phyloP scores from a whole-genome alignment of 2,113 vertebrate genomes.

The Neoarius graeffei region DNA sequence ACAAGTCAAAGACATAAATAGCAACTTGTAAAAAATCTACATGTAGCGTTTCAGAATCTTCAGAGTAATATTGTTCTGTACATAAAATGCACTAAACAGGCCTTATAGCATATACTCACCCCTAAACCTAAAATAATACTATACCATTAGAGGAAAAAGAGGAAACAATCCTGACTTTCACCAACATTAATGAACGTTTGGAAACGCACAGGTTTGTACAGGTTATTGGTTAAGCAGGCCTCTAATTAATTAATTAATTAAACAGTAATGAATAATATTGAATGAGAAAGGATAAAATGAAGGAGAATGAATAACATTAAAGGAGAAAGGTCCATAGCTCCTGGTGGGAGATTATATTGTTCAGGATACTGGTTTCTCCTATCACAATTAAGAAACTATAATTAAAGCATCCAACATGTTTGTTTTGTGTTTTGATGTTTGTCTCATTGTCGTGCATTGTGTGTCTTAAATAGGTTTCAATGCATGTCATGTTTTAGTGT shows the following conservation, averaged over 20 bases:
- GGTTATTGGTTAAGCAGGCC: background rate
- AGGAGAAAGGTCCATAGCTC: background rate
- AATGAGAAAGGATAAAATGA: background rate
- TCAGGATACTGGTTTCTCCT: background rate
- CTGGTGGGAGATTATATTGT: background rate
- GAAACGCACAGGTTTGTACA: background rate
- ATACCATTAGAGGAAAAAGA: background rate
- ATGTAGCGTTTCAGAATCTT: slow-evolving; percentile 8
- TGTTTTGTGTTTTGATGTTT: slow-evolving; percentile 21
- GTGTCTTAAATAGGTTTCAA: slow-evolving; percentile 2
- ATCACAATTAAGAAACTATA: background rate
- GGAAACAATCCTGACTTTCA: background rate
- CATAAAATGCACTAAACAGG: slow-evolving; percentile 9
- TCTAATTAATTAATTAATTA: too few relatives aligned
- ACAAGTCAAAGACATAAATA: background rate
- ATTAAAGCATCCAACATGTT: slow-evolving; percentile 6
- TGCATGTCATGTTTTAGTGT: slow-evolving; percentile 40
- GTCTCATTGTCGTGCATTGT: slow-evolving; percentile 34
- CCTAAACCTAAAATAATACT: background rate
- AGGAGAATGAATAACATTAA: background rate
- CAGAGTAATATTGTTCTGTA: background rate
- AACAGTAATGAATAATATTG: too few relatives aligned
- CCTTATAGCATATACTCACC: background rate
- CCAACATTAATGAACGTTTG: background rate
- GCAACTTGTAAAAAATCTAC: background rate